These are phyloP conservation scores for Notothenia rossii DNA, from an alignment of 2,113 vertebrate species.

Conservation along the genomic window DNA sequence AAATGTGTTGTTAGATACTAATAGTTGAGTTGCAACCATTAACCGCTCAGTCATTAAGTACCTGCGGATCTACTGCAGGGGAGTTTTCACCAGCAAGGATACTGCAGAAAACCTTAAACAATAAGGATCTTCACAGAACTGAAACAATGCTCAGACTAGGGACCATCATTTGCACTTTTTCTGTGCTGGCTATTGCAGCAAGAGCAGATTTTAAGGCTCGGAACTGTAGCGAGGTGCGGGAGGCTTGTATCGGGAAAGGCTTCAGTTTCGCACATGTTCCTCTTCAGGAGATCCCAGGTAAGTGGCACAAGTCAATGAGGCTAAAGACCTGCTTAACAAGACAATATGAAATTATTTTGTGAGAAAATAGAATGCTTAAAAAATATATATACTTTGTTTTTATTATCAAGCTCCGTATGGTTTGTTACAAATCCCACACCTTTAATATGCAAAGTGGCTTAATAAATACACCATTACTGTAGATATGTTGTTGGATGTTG, in stretches of 20 bases:
- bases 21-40: conserved; percentile 58
- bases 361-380: neutral
- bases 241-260: conserved; percentile 88
- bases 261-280: conserved; percentile 91
- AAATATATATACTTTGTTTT: neutral
- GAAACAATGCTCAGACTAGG: conserved; percentile 79
- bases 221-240: conserved; percentile 92
- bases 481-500: neutral
- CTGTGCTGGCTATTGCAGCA: conserved; percentile 80
- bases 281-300: conserved; percentile 94
- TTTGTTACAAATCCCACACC: neutral
- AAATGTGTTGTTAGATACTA: conserved; percentile 52
- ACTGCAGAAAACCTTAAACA: conserved; percentile 50
- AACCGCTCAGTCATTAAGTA: conserved; percentile 55
- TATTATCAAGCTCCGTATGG: neutral
- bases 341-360: neutral
- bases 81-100: conserved; percentile 48
- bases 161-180: conserved; percentile 83
- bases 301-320: neutral
- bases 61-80: conserved; percentile 69
- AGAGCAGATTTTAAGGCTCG: conserved; percentile 86
- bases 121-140: conserved; percentile 60
- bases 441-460: conserved; percentile 11
- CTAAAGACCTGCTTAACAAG: neutral
- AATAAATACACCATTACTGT: neutral